Conservation (phyloP, 2,113 vertebrate species). For the Gracilinanus agilis region DNA sequence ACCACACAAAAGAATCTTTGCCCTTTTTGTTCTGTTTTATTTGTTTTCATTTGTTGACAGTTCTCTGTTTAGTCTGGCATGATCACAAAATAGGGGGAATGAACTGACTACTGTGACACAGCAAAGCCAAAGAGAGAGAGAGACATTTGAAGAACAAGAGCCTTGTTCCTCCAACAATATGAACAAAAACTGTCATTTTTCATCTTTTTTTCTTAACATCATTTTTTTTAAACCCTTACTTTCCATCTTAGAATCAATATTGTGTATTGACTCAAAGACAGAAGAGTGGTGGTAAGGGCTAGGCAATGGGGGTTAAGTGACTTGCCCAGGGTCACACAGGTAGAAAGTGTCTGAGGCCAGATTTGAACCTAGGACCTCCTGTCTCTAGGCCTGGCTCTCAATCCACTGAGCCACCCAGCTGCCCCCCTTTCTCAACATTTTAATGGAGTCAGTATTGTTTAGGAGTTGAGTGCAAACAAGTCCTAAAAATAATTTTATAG, state of each 20-base stretch:
- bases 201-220: no score
- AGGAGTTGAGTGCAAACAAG: background rate
- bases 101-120: background rate
- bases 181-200: background rate
- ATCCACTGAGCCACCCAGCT: no score
- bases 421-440: background rate
- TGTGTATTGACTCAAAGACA: no score
- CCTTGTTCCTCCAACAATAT: background rate
- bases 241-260: no score
- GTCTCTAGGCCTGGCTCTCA: no score
- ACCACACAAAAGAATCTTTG: conserved; percentile 44
- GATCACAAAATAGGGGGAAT: background rate
- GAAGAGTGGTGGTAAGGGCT: no score
- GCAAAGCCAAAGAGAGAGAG: background rate
- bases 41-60: background rate
- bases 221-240: no score
- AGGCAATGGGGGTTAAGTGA: no score
- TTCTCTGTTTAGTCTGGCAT: background rate
- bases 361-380: no score
- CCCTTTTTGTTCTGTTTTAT: background rate
- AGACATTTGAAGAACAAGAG: background rate
- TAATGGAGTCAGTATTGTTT: background rate
- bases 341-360: no score
- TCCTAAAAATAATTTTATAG: background rate
- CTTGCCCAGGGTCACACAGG: no score